Conservation (phyloP, 2,113 vertebrate genomes). For the Amphiprion percula region DNA sequence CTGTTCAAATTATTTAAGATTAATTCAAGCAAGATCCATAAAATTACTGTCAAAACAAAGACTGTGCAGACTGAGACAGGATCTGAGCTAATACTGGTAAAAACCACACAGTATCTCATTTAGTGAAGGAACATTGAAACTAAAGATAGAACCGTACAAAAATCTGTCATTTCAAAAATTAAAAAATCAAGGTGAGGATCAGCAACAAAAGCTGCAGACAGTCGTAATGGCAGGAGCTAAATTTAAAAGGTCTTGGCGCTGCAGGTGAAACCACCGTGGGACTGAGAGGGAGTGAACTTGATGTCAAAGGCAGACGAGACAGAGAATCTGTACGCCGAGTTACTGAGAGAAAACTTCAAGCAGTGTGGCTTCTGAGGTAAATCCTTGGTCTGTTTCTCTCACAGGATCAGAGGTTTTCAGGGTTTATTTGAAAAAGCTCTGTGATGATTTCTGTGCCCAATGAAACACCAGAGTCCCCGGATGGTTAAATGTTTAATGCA, state of each 20-base stretch:
- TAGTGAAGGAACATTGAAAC: neutral
- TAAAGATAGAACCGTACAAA: neutral
- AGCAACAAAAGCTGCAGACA: neutral
- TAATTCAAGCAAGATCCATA: too few relatives aligned
- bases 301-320: slow-evolving; percentile 2
- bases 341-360: slow-evolving; percentile 31
- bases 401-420: slow-evolving; percentile 53
- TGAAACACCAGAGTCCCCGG: slow-evolving; percentile 17
- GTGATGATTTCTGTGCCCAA: slow-evolving; percentile 32
- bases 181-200: too few relatives aligned
- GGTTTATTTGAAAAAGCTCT: slow-evolving; percentile 41
- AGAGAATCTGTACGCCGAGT: neutral
- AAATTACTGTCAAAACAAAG: slow-evolving; percentile 4
- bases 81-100: neutral
- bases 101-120: neutral
- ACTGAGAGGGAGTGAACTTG: slow-evolving; percentile 4
- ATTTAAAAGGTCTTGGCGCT: too few relatives aligned
- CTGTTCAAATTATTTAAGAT: neutral
- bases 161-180: too few relatives aligned
- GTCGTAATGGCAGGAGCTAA: neutral
- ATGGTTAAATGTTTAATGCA: slow-evolving; percentile 37
- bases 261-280: too few relatives aligned
- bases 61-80: neutral
- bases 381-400: slow-evolving; percentile 10
- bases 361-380: slow-evolving; percentile 31